Evolutionary conservation across 2,797 vertebrate species (phyloP).

Genomic region (Argya squamiceps): DNA sequence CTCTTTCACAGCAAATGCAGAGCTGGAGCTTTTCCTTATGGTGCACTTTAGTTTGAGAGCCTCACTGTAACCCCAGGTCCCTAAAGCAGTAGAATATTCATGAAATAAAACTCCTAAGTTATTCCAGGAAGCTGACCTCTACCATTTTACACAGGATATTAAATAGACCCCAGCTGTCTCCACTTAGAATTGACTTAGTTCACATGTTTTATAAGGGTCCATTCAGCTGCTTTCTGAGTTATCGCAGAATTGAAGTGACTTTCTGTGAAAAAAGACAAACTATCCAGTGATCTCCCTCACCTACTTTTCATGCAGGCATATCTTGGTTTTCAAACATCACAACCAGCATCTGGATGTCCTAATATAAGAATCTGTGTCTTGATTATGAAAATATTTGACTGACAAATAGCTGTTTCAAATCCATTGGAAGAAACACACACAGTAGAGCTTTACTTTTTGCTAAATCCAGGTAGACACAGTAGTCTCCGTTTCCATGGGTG

Average conservation of each 20-base stretch:
- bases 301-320: not conserved
- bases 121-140: slow-evolving; percentile 56
- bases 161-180: slow-evolving; percentile 58
- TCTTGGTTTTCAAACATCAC: not conserved
- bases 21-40: not conserved
- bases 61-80: not conserved
- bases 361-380: not conserved
- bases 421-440: not conserved
- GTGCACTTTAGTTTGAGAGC: accelerated
- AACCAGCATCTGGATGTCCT: not conserved
- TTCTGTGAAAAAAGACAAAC: not conserved
- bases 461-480: not conserved
- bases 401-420: not conserved
- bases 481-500: not conserved
- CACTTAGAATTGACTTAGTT: slow-evolving; percentile 54
- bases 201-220: slow-evolving; percentile 9
- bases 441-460: not conserved
- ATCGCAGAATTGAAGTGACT: not conserved
- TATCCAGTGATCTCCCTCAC: not conserved
- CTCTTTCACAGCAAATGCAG: not conserved
- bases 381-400: not conserved
- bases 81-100: not conserved
- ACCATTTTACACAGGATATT: slow-evolving; percentile 58
- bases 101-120: slow-evolving; percentile 43
- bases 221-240: not conserved